A percentile compares a stretch with the other conserved stretches of the same genome.
Conservation (phyloP, 2,113 vertebrate species). For the Chionis minor region DNA sequence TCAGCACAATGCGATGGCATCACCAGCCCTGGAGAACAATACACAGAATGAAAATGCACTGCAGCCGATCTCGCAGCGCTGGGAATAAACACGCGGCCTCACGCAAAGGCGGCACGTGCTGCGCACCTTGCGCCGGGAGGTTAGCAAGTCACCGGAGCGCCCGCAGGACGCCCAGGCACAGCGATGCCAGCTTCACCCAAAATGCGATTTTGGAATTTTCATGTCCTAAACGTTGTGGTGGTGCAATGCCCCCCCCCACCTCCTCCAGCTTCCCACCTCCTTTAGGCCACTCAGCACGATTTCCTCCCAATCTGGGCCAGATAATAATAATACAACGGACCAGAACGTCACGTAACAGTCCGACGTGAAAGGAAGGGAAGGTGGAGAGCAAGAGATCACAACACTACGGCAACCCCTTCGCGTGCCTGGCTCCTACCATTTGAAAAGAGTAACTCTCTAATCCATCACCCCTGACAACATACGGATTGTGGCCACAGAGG, state of each 20-base stretch:
- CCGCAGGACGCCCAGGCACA: not conserved
- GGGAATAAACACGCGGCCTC: constrained; percentile 72
- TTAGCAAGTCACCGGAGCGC: not conserved
- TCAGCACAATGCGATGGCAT: constrained; percentile 70
- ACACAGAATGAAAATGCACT: constrained; percentile 62
- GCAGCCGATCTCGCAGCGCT: constrained; percentile 50
- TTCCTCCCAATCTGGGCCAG: not conserved
- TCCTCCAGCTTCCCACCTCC: too few species aligned
- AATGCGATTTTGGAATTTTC: not conserved
- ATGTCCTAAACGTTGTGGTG: not conserved
- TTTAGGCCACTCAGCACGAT: not conserved
- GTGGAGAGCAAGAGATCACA: too few species aligned
- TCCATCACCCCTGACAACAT: too few species aligned
- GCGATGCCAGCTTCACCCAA: not conserved
- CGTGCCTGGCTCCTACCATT: too few species aligned
- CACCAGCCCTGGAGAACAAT: constrained; percentile 68
- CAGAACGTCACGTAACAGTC: not conserved
- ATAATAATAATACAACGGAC: not conserved
- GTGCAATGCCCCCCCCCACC: too few species aligned
- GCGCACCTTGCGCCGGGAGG: constrained; percentile 11
- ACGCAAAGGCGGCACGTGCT: constrained; percentile 67
- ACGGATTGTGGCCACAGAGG: too few species aligned
- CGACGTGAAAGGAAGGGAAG: not conserved
- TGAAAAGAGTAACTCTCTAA: too few species aligned
- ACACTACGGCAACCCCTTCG: too few species aligned